Percentiles rank a stretch among this genome's conserved stretches.
Conservation (phyloP, 1,140 invertebrate species). For the Trypoxylus dichotomus region DNA sequence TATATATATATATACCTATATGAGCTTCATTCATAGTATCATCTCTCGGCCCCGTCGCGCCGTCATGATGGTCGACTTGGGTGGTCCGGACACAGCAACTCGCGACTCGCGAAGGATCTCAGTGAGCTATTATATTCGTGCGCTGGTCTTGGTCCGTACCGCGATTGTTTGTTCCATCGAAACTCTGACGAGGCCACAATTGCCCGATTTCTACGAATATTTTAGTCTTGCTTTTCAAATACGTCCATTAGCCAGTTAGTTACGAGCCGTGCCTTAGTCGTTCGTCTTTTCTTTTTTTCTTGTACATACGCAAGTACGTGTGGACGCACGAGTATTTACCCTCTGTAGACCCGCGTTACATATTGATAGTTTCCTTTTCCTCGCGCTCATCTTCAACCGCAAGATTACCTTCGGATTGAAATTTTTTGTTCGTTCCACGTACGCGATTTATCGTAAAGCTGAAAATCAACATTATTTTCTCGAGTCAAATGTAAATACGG, state of each 20-base stretch:
- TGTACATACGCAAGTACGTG: no score
- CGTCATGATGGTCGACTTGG: constrained; percentile 42
- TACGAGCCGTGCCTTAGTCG: background rate
- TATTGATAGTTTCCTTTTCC: no score
- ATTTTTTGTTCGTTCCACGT: no score
- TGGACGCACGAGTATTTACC: background rate
- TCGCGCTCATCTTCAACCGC: no score
- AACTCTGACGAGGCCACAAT: constrained; percentile 28
- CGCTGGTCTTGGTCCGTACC: constrained; percentile 23
- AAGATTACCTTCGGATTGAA: no score
- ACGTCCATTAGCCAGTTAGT: constrained; percentile 28
- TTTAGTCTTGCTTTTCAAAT: constrained; percentile 26
- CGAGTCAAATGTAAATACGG: no score
- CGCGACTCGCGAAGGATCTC: constrained; percentile 35
- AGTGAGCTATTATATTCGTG: constrained; percentile 22
- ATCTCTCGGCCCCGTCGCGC: background rate
- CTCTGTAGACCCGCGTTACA: background rate
- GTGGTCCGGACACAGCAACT: constrained; percentile 39
- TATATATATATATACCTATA: background rate
- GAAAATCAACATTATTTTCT: no score
- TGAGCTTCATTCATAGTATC: constrained; percentile 44
- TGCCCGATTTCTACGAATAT: constrained; percentile 29
- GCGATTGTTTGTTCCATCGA: constrained; percentile 29
- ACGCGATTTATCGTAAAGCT: no score
- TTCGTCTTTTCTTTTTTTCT: background rate